These are phyloP conservation scores for Liparis tanakae DNA, from an alignment of 2,797 vertebrate species.

Conservation along the genomic window DNA sequence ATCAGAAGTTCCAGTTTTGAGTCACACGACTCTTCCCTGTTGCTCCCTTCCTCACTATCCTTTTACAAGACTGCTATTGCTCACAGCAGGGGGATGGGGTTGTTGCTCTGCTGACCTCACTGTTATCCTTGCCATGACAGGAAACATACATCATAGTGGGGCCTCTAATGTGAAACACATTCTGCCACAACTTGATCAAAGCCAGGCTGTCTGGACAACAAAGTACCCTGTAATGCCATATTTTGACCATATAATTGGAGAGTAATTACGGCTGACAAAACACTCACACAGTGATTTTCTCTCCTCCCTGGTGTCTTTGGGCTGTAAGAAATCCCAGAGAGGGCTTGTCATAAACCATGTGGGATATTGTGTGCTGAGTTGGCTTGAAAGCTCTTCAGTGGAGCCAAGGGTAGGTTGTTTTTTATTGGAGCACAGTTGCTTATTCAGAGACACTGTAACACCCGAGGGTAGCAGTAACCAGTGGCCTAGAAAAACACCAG, in stretches of 20 bases:
- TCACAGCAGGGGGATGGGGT: constrained; percentile 75
- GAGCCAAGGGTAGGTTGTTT: constrained; percentile 60
- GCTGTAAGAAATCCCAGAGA: constrained; percentile 61
- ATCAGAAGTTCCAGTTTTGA: constrained; percentile 10
- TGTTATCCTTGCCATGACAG: constrained; percentile 95
- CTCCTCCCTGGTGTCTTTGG: constrained; percentile 45
- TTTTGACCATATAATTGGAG: constrained; percentile 86
- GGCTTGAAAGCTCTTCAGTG: constrained; percentile 60
- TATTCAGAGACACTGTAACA: constrained; percentile 60
- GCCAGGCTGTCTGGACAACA: constrained; percentile 81
- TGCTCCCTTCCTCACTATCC: background rate
- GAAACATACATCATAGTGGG: constrained; percentile 89
- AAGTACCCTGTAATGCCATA: constrained; percentile 77
- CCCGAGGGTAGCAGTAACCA: constrained; percentile 48
- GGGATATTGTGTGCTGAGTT: constrained; percentile 65
- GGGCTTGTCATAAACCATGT: constrained; percentile 68
- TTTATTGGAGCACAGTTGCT: constrained; percentile 68
- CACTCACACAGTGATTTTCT: constrained; percentile 69
- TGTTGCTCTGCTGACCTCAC: constrained; percentile 82
- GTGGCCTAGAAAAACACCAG: constrained; percentile 69
- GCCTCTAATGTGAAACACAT: constrained; percentile 84
- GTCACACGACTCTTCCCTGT: background rate
- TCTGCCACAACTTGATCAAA: constrained; percentile 83
- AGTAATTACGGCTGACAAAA: constrained; percentile 87
- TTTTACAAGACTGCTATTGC: constrained; percentile 30